Conservation (phyloP, 2,888 invertebrate species). For the Ormia ochracea region DNA sequence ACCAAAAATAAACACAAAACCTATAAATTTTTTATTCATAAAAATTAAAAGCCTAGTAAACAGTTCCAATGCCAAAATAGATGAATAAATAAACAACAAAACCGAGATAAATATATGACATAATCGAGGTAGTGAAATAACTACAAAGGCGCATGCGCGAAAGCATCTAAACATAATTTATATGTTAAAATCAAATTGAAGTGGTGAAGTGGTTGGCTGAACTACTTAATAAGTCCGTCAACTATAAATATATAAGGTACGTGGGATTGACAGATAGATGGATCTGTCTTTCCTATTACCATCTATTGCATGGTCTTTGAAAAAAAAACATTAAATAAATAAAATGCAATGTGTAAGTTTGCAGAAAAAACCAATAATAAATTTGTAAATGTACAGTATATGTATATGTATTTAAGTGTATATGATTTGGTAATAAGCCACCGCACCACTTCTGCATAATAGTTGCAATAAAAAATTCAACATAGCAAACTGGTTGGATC, state of each 20-base stretch:
- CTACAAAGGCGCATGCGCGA: slow-evolving; percentile 1
- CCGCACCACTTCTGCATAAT: slow-evolving; percentile 32
- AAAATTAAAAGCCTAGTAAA: not conserved
- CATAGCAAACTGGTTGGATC: slow-evolving; percentile 35
- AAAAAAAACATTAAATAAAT: slow-evolving; percentile 12
- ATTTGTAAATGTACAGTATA: slow-evolving; percentile 1
- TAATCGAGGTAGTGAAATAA: not conserved
- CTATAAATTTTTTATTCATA: not conserved
- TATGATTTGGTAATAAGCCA: slow-evolving; percentile 42
- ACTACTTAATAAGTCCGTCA: no score
- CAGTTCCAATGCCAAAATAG: not conserved
- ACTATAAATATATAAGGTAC: no score
- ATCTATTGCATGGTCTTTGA: no score
- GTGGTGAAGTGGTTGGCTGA: no score
- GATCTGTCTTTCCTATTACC: no score
- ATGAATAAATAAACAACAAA: not conserved
- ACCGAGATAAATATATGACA: not conserved
- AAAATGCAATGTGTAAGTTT: not conserved
- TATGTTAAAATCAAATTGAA: not conserved
- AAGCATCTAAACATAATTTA: slow-evolving; percentile 12
- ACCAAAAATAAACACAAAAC: not conserved
- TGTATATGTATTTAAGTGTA: slow-evolving; percentile 21
- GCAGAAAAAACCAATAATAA: not conserved
- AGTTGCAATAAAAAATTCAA: slow-evolving; percentile 8
- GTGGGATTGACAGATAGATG: no score